Conservation (phyloP, 2,113 vertebrate genomes). For the Macaca fascicularis region T2T-MFA8v1.1 NC_088392.1:56674001-56674500, state of each 20-base stretch:
- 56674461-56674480: neutral
- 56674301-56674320: neutral
- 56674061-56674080: slow-evolving; percentile 54
- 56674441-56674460: neutral
- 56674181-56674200: neutral
- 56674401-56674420: neutral
- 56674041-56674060: slow-evolving; percentile 65
- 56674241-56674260: neutral
- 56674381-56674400: neutral
- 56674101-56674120: slow-evolving; percentile 10
- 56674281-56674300: neutral
- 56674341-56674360: neutral
- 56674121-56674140: neutral
- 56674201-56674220: neutral
- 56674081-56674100: slow-evolving; percentile 45
- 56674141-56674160: slow-evolving; percentile 33
- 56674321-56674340: neutral
- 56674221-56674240: neutral
- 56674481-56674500: neutral
- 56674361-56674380: neutral
- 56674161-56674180: neutral
- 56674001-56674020: slow-evolving; percentile 72
- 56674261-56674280: neutral
- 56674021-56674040: slow-evolving; percentile 71
- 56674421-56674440: neutral